A percentile compares a stretch with the other conserved stretches of the same genome.
Evolutionary conservation across 1,140 invertebrate genomes (phyloP).

Genomic region (Pachyrhynchus sulphureomaculatus): DNA sequence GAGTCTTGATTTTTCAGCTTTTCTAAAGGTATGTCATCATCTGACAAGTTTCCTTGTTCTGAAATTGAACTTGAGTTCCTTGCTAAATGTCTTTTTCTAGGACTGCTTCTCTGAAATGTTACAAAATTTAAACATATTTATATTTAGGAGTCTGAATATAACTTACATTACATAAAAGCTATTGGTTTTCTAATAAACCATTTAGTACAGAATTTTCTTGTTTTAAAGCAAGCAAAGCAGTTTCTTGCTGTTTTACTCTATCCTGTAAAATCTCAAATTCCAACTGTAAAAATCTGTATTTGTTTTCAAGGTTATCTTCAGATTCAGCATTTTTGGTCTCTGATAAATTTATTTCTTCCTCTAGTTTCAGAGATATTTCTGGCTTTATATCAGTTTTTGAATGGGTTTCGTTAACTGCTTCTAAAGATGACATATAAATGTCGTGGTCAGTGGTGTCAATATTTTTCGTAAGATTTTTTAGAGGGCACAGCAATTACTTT

Average conservation of each 20-base stretch:
- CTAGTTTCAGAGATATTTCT: background rate
- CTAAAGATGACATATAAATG: constrained; percentile 3
- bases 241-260: constrained; percentile 1
- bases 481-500: background rate
- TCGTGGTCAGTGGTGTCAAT: background rate
- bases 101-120: background rate
- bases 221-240: background rate
- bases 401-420: background rate
- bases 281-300: constrained; percentile 11
- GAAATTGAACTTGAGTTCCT: too few species aligned
- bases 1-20: background rate
- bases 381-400: background rate
- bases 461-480: background rate
- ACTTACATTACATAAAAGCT: too few species aligned
- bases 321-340: background rate
- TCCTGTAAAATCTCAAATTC: constrained; percentile 15
- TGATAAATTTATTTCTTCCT: background rate
- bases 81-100: background rate
- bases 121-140: too few species aligned
- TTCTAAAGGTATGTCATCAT: background rate
- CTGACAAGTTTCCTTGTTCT: background rate
- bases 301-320: background rate
- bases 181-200: too few species aligned
- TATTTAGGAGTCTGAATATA: too few species aligned
- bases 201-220: constrained; percentile 1